Percentiles rank a stretch among this genome's conserved stretches.
Evolutionary conservation across 1,140 invertebrate species (phyloP).

Genomic region (Coptotermes formosanus): DNA sequence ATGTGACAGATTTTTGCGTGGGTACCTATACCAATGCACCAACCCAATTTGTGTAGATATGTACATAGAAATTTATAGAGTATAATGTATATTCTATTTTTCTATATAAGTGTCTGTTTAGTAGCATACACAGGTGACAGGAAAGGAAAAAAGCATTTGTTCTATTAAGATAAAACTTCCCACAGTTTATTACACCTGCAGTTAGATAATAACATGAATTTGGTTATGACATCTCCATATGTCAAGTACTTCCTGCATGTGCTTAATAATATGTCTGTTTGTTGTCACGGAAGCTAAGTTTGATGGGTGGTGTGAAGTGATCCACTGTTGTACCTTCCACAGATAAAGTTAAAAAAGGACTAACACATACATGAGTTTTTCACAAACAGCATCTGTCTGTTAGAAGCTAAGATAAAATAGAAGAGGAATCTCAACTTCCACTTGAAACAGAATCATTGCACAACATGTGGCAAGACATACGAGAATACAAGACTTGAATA

Average conservation of each 20-base stretch:
- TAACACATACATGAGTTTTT: slow-evolving; percentile 17
- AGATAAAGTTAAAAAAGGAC: not conserved
- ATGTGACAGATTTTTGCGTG: slow-evolving; percentile 2
- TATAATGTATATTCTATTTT: slow-evolving; percentile 23
- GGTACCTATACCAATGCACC: slow-evolving; percentile 7
- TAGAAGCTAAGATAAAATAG: not conserved
- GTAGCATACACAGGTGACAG: not conserved
- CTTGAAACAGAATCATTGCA: not conserved
- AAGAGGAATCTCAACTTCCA: not conserved
- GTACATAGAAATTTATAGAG: not conserved
- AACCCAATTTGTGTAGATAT: slow-evolving; percentile 15
- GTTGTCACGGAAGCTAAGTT: slow-evolving; percentile 1
- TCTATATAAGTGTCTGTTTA: slow-evolving; percentile 20
- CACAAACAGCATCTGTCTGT: not conserved
- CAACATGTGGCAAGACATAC: not conserved
- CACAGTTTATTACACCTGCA: not conserved
- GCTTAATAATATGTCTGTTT: not conserved
- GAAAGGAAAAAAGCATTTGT: not conserved
- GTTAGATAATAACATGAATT: not conserved
- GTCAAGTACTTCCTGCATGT: not conserved
- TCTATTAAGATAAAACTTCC: not conserved
- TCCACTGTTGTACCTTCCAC: not conserved
- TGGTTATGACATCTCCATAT: not conserved
- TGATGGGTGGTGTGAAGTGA: not conserved
- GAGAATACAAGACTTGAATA: not conserved